Evolutionary conservation across 2,113 vertebrate species (phyloP), one percentile per base, ranked within the genome.

Genomic region (Petroica traversi): DNA sequence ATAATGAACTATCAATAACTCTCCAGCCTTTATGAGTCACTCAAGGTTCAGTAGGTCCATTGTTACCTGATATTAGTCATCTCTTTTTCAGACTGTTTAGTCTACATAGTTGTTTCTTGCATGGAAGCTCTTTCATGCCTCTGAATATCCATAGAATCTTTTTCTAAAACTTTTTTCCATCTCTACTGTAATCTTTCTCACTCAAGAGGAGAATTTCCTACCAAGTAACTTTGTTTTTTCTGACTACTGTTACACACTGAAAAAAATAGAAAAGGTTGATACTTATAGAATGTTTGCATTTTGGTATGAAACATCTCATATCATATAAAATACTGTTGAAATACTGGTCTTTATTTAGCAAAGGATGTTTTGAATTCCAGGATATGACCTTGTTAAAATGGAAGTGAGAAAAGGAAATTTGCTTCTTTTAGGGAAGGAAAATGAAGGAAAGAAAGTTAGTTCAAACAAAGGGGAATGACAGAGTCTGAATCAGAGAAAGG

Each of bases 361-460:
- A 89, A 59, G n/a, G 14, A 58, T 85, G 28, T 51, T 93, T 93
- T 96, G 89, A 97, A 94, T 96, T 93, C 72, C 84, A 95, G 95
- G 93, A 97, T 96, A 78, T 89, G 52, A 78, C 80, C 33, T 54
- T 57, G 61, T 74, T 55, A 81, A 85, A 92, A 81, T 90, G 55
- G 73, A 92, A 92, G 80, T 41, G 84, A 84, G 80, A 41, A 91
- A 92, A 81, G 89, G 89, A 96, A 92, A 89, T 92, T 55, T 23
- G 45, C 26, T 69, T 68, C 28, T 67, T 24, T 79, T 90, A 83
- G 41, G 15, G 75, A 69, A 58, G 75, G 54, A 91, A 87, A 84
- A 95, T 36, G 68, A 91, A 85, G 85, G 55, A 54, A 92, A 77
- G 78, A 78, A 91, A 83, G 38, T 85, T 63, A 51, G 20, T 69